A percentile compares a stretch with the other conserved stretches of the same genome.
These are phyloP conservation scores for Sebastes nivosus DNA, from an alignment of 2,797 vertebrate species.

Conservation along the genomic window DNA sequence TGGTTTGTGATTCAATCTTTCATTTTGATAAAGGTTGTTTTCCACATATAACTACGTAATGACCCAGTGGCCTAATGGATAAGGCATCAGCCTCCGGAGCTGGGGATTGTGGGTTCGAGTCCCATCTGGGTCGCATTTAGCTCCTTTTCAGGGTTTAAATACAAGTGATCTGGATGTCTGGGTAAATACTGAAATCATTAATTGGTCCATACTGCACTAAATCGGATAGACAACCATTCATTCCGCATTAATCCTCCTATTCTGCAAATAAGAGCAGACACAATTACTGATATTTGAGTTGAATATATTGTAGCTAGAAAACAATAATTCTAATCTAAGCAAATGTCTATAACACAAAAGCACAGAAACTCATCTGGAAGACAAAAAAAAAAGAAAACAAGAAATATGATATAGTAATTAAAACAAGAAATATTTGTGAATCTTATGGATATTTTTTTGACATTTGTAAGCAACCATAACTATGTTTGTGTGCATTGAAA, in stretches of 20 bases:
- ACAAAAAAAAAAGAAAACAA: too few species aligned
- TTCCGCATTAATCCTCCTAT: neutral
- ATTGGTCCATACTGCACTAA: too few species aligned
- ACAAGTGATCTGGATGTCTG: neutral
- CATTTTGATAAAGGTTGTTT: constrained; percentile 1
- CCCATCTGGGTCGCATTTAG: constrained; percentile 83
- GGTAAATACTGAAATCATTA: accelerated
- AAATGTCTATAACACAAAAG: too few species aligned
- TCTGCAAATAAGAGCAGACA: neutral
- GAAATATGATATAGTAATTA: too few species aligned
- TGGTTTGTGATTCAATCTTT: accelerated
- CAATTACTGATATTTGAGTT: neutral
- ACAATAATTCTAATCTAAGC: too few species aligned
- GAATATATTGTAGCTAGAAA: too few species aligned
- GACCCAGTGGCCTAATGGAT: constrained; percentile 89
- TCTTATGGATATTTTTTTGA: too few species aligned
- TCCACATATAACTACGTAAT: constrained; percentile 2
- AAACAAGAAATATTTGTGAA: too few species aligned
- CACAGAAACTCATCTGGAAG: too few species aligned
- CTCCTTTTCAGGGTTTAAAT: constrained; percentile 48
- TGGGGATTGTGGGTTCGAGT: constrained; percentile 87
- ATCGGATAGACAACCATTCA: neutral
- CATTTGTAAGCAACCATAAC: too few species aligned
- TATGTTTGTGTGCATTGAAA: too few species aligned
- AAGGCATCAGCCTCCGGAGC: constrained; percentile 87